Evolutionary conservation across 2,888 invertebrate genomes (phyloP), one percentile per base, ranked within the genome.

Genomic region (Cosmopolites sordidus): DNA sequence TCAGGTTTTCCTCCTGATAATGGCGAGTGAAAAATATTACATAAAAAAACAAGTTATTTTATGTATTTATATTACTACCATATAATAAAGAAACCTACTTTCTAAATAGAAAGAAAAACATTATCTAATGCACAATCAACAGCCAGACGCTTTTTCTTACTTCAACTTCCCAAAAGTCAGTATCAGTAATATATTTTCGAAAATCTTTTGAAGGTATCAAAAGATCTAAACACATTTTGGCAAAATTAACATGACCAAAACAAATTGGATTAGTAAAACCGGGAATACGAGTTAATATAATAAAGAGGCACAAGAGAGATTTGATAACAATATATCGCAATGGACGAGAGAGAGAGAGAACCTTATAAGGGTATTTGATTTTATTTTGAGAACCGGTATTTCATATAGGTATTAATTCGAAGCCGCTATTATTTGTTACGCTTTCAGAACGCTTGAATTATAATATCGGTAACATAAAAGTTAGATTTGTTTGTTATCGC

Each of bases 311-410:
- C 29, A 48, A 27, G 27, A n/a, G 16, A 51, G 48, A 51, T 56
- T 56, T 56, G 51, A 56, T 51, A 51, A 56, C 56, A 51, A 51
- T 51, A 48, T 51, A 51, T 42, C 11, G 43, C 42, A 5, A 15
- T 33, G 33, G 37, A 8, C 5, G 2, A 15, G 40, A 16, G 17
- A 37, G 29, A 44, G 44, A 42, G 22, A 22, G 8, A 22, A 5
- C 40, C 40, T 12, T 48, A 50, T 46, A 55, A 51, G 45, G 46
- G 51, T 55, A 47, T 55, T 50, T 55, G 54, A 55, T 51, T 55
- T 51, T 47, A 51, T 48, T 43, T 12, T 16, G 51, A 40, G 51
- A 55, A 55, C 54, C 54, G 54, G 54, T 55, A 50, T 50, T 50
- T 50, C 37, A 39, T 50, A 50, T 54, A 46, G 46, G 48, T 50